Conservation (phyloP, 2,113 vertebrate genomes). For the Carollia perspicillata region DNA sequence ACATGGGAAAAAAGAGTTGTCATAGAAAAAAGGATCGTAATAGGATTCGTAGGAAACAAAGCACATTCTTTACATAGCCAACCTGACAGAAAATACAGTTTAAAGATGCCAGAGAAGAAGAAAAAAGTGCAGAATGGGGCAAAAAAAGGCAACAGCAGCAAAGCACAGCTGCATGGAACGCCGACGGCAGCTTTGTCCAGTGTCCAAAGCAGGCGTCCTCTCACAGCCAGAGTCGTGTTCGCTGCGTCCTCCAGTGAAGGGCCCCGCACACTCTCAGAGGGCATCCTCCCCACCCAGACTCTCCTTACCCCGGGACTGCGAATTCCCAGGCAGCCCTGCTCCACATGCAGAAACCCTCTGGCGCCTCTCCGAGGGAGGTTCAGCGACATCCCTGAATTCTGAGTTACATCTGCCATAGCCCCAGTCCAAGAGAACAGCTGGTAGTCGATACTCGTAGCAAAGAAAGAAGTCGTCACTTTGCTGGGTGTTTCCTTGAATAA, state of each 20-base stretch:
- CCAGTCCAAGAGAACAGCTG: conserved; percentile 48
- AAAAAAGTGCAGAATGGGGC: neutral
- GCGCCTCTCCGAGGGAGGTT: neutral
- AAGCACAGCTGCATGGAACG: neutral
- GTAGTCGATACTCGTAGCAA: conserved; percentile 25
- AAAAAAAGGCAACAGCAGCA: neutral
- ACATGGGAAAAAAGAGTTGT: neutral
- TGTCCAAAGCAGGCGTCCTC: neutral
- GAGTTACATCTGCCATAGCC: conserved; percentile 35
- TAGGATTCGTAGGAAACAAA: neutral
- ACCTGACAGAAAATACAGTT: neutral
- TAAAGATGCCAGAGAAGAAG: neutral
- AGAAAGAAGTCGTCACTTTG: conserved; percentile 44
- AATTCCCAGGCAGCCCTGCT: neutral
- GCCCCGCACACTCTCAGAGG: neutral
- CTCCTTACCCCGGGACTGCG: neutral
- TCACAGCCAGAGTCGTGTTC: neutral
- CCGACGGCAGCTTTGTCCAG: neutral
- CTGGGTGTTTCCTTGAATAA: conserved; percentile 50
- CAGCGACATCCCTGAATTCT: conserved; percentile 40
- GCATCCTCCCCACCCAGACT: neutral
- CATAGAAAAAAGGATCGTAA: neutral
- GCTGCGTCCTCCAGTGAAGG: neutral
- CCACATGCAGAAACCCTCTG: neutral
- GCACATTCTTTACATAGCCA: neutral